Conservation (phyloP, 2,113 vertebrate genomes). For the Spea bombifrons region DNA sequence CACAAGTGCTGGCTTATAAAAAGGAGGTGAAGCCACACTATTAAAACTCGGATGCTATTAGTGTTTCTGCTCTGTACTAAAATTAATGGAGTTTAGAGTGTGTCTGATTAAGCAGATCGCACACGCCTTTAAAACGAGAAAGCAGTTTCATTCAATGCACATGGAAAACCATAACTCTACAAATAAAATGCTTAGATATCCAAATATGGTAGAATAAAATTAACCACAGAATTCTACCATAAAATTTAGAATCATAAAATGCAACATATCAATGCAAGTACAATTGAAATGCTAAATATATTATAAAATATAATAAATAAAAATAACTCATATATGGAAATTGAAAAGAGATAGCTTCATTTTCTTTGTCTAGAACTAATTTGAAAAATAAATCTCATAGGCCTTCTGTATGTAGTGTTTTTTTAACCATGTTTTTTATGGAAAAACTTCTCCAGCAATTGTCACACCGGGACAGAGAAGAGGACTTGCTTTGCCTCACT, state of each 20-base stretch:
- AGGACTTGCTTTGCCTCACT: too few relatives aligned
- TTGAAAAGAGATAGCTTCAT: background rate
- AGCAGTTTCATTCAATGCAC: slow-evolving; percentile 23
- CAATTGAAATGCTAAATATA: background rate
- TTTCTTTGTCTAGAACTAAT: background rate
- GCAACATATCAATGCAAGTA: slow-evolving; percentile 24
- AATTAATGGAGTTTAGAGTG: slow-evolving; percentile 48
- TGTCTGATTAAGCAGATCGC: slow-evolving; percentile 39
- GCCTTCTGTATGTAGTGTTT: too few relatives aligned
- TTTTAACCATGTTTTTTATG: too few relatives aligned
- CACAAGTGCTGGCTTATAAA: slow-evolving; percentile 26
- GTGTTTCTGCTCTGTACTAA: slow-evolving; percentile 44
- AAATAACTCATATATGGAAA: too few relatives aligned
- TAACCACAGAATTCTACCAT: slow-evolving; percentile 29
- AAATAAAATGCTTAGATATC: slow-evolving; percentile 29
- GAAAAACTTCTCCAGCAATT: too few relatives aligned
- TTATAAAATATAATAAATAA: too few relatives aligned
- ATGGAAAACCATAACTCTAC: slow-evolving; percentile 29
- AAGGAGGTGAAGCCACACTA: slow-evolving; percentile 38
- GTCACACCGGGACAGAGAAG: too few relatives aligned
- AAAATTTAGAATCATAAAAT: slow-evolving; percentile 33
- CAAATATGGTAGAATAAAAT: slow-evolving; percentile 23
- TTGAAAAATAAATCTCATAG: too few relatives aligned
- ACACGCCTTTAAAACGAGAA: slow-evolving; percentile 20
- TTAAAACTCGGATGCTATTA: slow-evolving; percentile 42